Conservation (phyloP, 2,797 vertebrate genomes). For the Anas flavirostris region DNA sequence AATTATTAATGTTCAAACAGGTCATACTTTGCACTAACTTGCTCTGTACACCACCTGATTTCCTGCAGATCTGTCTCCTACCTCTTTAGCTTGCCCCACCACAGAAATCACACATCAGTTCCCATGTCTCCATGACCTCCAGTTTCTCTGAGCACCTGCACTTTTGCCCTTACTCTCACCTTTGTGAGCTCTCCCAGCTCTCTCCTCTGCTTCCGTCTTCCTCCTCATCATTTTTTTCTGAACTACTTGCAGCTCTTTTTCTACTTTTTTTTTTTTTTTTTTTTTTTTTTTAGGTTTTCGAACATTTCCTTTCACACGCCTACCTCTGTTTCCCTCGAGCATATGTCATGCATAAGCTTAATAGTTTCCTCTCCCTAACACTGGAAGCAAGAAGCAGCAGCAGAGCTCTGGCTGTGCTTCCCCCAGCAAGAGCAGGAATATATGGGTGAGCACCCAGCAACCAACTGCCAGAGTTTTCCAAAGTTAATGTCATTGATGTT, state of each 20-base stretch:
- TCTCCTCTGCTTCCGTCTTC: background rate
- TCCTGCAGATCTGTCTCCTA: background rate
- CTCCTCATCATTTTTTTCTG: background rate
- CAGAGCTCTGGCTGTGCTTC: background rate
- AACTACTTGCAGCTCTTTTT: background rate
- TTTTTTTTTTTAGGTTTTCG: background rate
- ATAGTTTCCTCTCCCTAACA: background rate
- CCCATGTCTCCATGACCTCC: background rate
- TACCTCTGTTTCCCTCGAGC: accelerated
- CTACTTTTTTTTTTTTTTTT: background rate
- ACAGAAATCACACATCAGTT: background rate
- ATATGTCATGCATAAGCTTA: accelerated
- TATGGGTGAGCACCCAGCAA: background rate
- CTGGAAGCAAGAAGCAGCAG: accelerated
- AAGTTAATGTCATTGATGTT: background rate
- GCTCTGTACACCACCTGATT: background rate
- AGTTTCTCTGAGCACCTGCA: background rate
- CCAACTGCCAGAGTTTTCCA: accelerated
- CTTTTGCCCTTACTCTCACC: background rate
- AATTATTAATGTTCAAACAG: background rate
- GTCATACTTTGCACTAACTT: background rate
- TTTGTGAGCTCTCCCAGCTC: background rate
- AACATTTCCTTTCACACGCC: background rate
- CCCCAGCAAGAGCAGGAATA: background rate
- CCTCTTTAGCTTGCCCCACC: background rate